Percentiles rank a stretch among this genome's conserved stretches.
These are phyloP conservation scores for Pelecanus crispus DNA, from an alignment of 2,113 vertebrate genomes.

Conservation along the genomic window DNA sequence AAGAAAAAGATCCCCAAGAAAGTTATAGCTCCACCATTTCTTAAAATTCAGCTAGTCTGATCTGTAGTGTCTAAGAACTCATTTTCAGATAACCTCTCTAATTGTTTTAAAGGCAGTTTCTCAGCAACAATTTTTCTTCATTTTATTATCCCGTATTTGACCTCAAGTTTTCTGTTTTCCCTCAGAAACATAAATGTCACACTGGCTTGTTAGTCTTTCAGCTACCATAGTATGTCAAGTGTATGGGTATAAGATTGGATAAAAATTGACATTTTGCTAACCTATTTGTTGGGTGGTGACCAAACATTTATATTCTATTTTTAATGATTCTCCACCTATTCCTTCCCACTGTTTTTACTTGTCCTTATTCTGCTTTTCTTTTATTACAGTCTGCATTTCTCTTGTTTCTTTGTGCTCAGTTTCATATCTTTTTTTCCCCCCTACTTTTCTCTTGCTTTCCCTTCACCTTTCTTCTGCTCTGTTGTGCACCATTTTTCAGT, in stretches of 20 bases:
- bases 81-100: not conserved
- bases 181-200: not conserved
- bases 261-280: not conserved
- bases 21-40: not conserved
- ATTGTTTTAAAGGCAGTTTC: not conserved
- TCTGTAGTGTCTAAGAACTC: not conserved
- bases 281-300: not conserved
- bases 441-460: not conserved
- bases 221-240: not conserved
- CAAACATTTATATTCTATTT: not conserved
- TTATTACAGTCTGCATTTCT: not conserved
- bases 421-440: accelerated
- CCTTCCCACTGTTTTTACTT: not conserved
- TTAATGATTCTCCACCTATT: not conserved
- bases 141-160: not conserved
- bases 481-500: not conserved
- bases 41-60: not conserved
- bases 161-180: not conserved
- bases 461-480: not conserved
- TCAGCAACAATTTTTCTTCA: not conserved
- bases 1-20: not conserved
- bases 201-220: not conserved
- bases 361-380: not conserved
- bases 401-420: not conserved
- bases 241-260: not conserved